Conservation (phyloP, 2,113 vertebrate species). For the Nipponia nippon region DNA sequence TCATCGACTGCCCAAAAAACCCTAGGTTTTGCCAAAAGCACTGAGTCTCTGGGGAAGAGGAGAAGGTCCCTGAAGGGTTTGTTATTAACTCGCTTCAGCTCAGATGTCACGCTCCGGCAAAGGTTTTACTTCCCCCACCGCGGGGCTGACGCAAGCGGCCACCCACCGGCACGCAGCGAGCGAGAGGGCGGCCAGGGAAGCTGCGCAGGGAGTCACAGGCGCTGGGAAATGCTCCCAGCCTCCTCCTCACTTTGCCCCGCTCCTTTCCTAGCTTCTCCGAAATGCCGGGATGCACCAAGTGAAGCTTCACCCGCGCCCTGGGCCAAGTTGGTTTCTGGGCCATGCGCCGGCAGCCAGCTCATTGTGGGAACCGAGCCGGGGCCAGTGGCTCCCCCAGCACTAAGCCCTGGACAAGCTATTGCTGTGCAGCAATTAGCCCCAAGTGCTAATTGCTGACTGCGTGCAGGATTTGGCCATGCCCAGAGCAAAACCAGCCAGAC, state of each 20-base stretch:
- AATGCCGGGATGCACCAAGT: fast-evolving
- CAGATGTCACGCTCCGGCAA: background rate
- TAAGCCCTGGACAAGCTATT: fast-evolving
- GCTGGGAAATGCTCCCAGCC: background rate
- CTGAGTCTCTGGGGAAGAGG: background rate
- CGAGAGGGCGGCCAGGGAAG: background rate
- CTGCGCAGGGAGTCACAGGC: fast-evolving
- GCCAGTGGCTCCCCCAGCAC: fast-evolving
- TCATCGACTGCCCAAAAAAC: background rate
- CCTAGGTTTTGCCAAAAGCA: background rate
- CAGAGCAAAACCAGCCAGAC: background rate
- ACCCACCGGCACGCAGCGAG: background rate
- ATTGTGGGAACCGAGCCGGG: fast-evolving
- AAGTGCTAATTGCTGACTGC: background rate
- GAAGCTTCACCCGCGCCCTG: fast-evolving
- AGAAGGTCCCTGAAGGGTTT: background rate
- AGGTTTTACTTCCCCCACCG: background rate
- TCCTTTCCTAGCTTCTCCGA: background rate
- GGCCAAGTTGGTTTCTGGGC: fast-evolving
- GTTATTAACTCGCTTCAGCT: background rate
- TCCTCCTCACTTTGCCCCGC: fast-evolving
- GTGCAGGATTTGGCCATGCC: background rate
- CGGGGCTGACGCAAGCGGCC: background rate
- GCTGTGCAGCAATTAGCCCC: background rate
- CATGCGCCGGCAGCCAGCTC: fast-evolving